Base-by-base conservation (phyloP, 2,113 vertebrate species). In the Oxygymnocypris stewartii region DNA sequence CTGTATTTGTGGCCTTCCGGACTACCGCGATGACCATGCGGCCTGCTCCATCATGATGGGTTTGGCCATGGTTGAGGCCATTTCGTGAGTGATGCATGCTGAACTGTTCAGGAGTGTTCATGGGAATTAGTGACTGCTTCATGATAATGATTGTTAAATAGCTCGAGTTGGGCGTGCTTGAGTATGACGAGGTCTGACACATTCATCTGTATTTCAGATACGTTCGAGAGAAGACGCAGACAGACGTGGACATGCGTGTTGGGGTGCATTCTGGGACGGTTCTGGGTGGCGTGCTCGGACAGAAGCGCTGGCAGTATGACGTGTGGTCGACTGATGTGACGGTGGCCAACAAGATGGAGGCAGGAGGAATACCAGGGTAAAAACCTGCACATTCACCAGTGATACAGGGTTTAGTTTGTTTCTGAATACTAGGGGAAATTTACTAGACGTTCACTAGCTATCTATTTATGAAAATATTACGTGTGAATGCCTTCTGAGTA, bases 241-340 rank as follows among this genome's bases (percentile, higher is more conserved):
- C 97, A 0, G 95, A 97, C 0, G 97, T 99, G 59, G 97, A 98
- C 93, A 99, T 99, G 97, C 96, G 97, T 0, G 97, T 99, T 0
- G 97, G 97, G 0, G 96, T 99, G 42, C 97, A 99, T 94, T 97
- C 96, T 0, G 97, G 97, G 3, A 96, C 97, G 0, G 97, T 99
- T 76, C 95, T 99, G 77, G 97, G 97, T 0, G 97, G 97, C 0
- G 97, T 99, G 9, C 94, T 98, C 67, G 97, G 97, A 25, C 97
- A 99, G 95, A 98, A 98, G 75, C 96, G 97, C 63, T 99, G 97
- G 97, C 97, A 98, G 91, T 99, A 97, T 0, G 97, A 99, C 0
- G 97, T 99, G 28, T 98, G 97, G 97, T 99, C 97, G 25, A 98
- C 97, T 0, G 97, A 99, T 0, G 97, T 99, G 88, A 98, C 97